Evolutionary conservation across 2,888 invertebrate species (phyloP), one percentile per base, ranked within the genome.

Genomic region (Embidobia sp.): DNA sequence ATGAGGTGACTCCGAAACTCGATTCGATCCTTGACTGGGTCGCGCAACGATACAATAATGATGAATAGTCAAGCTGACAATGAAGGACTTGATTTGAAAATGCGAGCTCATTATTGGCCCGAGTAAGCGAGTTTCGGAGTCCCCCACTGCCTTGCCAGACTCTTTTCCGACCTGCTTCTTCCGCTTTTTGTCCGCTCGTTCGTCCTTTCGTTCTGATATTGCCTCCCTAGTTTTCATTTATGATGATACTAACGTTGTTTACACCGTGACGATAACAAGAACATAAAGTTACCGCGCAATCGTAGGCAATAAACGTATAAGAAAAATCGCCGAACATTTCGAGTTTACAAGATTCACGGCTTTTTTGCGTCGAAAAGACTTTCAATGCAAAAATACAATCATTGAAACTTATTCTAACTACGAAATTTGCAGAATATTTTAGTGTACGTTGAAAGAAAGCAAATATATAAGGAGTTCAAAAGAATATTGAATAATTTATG

Each of bases 1-100:
- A 55, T 29, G 16, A 57, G 44, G 40, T 33, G 51, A 59, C 22
- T 61, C 48, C 46, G 61, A 61, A 70, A 61, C 61, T 70, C 51
- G 70, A 61, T 61, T 70, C 70, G 46, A 70, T 22, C n/a, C n/a
- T n/a, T 61, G 13, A 42, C 33, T n/a, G 11, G 1, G 19, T n/a
- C 48, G 33, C 11, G 29, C 19, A 13, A 5, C 46, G 64, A 73
- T 73, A 85, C 84, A 85, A 81, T 78, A 77, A 66, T 77, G 82
- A 80, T 80, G 85, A 85, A 85, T 84, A 73, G 67, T 22, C 26
- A 29, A 74, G 78, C 81, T 79, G 81, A 87, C 85, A 86, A 86
- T 85, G 83, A 86, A 81, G 61, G 81, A 83, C 85, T 86, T 85
- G 86, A 86, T 86, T 86, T 83, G 69, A 79, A 83, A 85, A 86